phyloP scores from a whole-genome alignment of 2,113 vertebrate species.

The Neogale vison region DNA sequence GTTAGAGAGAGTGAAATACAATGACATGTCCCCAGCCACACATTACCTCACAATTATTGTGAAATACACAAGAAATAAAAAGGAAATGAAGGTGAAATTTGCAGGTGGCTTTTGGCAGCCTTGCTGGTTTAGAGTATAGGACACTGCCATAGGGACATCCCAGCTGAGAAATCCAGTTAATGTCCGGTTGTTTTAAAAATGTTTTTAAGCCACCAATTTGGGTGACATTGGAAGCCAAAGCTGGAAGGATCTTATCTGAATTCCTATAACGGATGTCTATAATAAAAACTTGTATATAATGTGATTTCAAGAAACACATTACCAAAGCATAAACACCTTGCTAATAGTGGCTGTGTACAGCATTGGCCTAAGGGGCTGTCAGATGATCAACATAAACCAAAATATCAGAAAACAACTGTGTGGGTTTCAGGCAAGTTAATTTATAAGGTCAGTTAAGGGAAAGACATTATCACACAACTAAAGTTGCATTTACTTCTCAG shows the following conservation, averaged over 20 bases:
- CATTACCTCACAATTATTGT: neutral
- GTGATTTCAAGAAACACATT: slow-evolving; percentile 58
- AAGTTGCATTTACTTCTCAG: slow-evolving; percentile 49
- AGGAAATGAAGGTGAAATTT: slow-evolving; percentile 6
- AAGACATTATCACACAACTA: slow-evolving; percentile 58
- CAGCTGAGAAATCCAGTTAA: slow-evolving; percentile 24
- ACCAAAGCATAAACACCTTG: slow-evolving; percentile 59
- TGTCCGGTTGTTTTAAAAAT: slow-evolving; percentile 8
- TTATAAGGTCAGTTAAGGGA: slow-evolving; percentile 66
- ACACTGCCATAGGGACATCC: neutral
- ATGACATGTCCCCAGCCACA: neutral
- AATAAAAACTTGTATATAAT: slow-evolving; percentile 55
- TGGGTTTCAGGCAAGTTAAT: slow-evolving; percentile 61
- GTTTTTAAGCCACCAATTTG: neutral
- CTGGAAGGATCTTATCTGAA: slow-evolving; percentile 29
- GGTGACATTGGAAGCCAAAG: slow-evolving; percentile 12
- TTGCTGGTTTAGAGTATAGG: neutral
- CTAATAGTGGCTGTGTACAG: slow-evolving; percentile 49
- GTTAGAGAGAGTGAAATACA: neutral
- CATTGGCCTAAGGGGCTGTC: slow-evolving; percentile 43
- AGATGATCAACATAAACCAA: slow-evolving; percentile 58
- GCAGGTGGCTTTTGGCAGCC: neutral
- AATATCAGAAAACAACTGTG: slow-evolving; percentile 59
- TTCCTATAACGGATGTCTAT: slow-evolving; percentile 50
- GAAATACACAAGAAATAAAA: slow-evolving; percentile 2